These are phyloP conservation scores for Steromphala cineraria DNA, from an alignment of 2,888 invertebrate species.

Conservation along the genomic window DNA sequence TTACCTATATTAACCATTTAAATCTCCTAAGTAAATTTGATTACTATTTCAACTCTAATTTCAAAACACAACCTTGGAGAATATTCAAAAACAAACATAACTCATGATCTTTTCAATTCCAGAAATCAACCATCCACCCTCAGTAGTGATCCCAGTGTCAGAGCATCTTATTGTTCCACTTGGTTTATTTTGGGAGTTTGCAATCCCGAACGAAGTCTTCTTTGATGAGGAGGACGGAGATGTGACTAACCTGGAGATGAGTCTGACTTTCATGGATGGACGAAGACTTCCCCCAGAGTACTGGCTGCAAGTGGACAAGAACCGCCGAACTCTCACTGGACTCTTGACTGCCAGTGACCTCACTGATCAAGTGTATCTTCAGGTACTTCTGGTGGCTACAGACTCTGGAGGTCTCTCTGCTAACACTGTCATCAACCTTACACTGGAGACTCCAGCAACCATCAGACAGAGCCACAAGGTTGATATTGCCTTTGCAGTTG, in stretches of 20 bases:
- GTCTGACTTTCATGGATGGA: not conserved
- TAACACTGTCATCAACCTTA: not conserved
- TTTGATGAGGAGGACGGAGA: slow-evolving; percentile 13
- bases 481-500: slow-evolving; percentile 1
- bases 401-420: slow-evolving; percentile 8
- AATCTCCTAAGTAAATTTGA: too few relatives aligned
- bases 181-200: slow-evolving; percentile 1
- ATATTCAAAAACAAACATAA: too few relatives aligned
- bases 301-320: slow-evolving; percentile 11
- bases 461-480: not conserved
- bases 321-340: not conserved
- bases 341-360: not conserved
- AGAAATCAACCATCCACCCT: slow-evolving; percentile 5
- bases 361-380: not conserved
- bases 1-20: too few relatives aligned
- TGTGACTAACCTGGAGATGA: not conserved
- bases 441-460: not conserved
- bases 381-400: not conserved
- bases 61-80: too few relatives aligned
- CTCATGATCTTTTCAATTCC: not conserved
- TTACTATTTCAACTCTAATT: too few relatives aligned
- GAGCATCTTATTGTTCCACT: not conserved
- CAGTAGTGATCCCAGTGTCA: not conserved
- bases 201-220: not conserved
- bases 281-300: not conserved